Evolutionary conservation across 2,113 vertebrate species (phyloP).

Genomic region (Maccullochella peelii): DNA sequence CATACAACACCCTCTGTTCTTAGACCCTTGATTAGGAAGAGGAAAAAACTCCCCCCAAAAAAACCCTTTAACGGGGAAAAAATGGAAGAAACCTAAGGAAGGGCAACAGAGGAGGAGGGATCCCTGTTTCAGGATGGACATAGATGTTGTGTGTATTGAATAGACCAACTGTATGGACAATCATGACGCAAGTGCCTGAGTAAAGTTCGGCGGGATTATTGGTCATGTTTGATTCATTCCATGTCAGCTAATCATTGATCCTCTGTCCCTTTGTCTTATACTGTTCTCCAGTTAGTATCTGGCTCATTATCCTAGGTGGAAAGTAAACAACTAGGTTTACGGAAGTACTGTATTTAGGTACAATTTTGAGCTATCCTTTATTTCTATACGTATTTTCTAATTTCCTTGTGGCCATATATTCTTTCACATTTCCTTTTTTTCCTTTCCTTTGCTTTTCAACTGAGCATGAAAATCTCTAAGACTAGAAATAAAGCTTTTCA

Average conservation of each 20-base stretch:
- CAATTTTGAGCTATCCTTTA: not conserved
- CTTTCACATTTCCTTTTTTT: not conserved
- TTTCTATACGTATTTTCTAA: not conserved
- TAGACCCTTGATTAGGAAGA: too few relatives aligned
- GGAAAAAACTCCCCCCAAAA: too few relatives aligned
- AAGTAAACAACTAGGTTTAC: not conserved
- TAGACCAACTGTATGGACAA: too few relatives aligned
- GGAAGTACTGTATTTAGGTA: too few relatives aligned
- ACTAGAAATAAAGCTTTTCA: not conserved
- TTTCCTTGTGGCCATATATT: not conserved
- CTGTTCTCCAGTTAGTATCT: not conserved
- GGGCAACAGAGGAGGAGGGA: too few relatives aligned
- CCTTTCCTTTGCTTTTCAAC: too few relatives aligned
- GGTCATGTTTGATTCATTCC: not conserved
- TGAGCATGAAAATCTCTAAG: not conserved
- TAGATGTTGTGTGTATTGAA: too few relatives aligned
- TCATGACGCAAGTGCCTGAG: not conserved
- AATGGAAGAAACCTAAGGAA: too few relatives aligned
- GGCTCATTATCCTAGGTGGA: not conserved
- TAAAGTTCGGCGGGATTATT: not conserved
- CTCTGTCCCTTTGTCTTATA: not conserved
- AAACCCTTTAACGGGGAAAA: too few relatives aligned
- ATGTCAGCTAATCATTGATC: not conserved
- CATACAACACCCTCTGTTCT: too few relatives aligned
- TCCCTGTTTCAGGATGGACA: too few relatives aligned